Evolutionary conservation across 2,888 invertebrate species (phyloP).

Genomic region (Ennomos erosarius): DNA sequence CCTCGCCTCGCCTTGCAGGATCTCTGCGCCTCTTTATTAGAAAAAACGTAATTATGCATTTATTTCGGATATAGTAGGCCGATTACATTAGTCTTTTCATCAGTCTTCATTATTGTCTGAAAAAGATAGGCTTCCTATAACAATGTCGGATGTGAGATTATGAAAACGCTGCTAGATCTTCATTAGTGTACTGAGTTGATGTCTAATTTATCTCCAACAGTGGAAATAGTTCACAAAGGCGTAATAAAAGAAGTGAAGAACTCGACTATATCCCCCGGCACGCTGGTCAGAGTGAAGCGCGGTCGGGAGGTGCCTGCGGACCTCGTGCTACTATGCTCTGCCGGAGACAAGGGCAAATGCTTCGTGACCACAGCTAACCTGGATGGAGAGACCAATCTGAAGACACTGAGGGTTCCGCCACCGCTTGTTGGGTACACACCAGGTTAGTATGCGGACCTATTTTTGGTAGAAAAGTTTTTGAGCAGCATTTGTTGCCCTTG

Average conservation of each 20-base stretch:
- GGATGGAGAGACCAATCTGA: conserved; percentile 93
- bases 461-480: too few relatives aligned
- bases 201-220: conserved; percentile 53
- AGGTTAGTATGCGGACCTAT: conserved; percentile 53
- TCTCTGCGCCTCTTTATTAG: too few relatives aligned
- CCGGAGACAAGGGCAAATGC: conserved; percentile 88
- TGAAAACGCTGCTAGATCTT: background rate
- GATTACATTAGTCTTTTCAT: too few relatives aligned
- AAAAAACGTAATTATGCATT: too few relatives aligned
- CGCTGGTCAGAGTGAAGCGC: conserved; percentile 88
- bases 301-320: conserved; percentile 94
- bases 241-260: conserved; percentile 82
- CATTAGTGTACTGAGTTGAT: background rate
- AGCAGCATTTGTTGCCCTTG: too few relatives aligned
- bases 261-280: conserved; percentile 89
- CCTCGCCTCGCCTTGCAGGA: too few relatives aligned
- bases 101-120: too few relatives aligned
- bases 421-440: conserved; percentile 72
- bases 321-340: conserved; percentile 89
- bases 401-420: conserved; percentile 83
- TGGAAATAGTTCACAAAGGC: conserved; percentile 85
- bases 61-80: too few relatives aligned
- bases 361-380: conserved; percentile 94
- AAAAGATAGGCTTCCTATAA: too few relatives aligned
- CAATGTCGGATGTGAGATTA: too few relatives aligned